Evolutionary conservation across 2,888 invertebrate genomes (phyloP), one percentile per base, ranked within the genome.

Genomic region (Ectemnius continuus): DNA sequence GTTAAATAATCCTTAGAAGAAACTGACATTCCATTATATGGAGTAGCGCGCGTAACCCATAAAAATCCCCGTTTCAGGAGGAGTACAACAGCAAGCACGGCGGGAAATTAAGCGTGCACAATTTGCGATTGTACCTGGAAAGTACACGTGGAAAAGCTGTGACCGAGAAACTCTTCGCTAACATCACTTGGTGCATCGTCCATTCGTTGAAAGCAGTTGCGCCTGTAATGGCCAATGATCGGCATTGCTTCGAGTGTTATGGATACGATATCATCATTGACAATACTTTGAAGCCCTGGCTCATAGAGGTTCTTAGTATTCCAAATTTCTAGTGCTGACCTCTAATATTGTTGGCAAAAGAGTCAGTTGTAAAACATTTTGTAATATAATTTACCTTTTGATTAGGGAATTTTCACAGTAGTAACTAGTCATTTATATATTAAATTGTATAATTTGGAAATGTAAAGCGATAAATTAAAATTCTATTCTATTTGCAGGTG

Each of bases 181-280:
- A 96, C 83, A 98, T 97, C 87, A 94, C 95, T 75, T 97, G 97
- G 95, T 92, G 97, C 70, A 97, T 97, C 78, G 96, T 97, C 8
- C 98, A 98, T 91, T 98, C 98, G 0, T 91, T 99, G 75, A 97
- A 97, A 91, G 97, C 98, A 2, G 98, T 98, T 0, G 95, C 97
- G 5, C 97, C 97, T 0, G 96, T 97, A 14, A 97, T 98, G 94
- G 96, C 97, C 0, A 98, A 97, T 84, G 98, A 98, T 91, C 92
- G 97, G 65, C 97, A 97, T 90, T 97, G 97, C 87, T 97, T 96
- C 88, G 97, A 97, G 91, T 97, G 97, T 86, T 99, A 98, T 88
- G 98, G 98, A 56, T 98, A 97, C 89, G 98, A 98, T 88, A 98
- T 98, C 65, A 98, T 98, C 83, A 98, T 98, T 83, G 98, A 98